A percentile compares a stretch with the other conserved stretches of the same genome.
Evolutionary conservation across 30 jellyfish, hydroid and myxozoan genomes (phyloP).

Genomic region (Rhopilema esculentum): DNA sequence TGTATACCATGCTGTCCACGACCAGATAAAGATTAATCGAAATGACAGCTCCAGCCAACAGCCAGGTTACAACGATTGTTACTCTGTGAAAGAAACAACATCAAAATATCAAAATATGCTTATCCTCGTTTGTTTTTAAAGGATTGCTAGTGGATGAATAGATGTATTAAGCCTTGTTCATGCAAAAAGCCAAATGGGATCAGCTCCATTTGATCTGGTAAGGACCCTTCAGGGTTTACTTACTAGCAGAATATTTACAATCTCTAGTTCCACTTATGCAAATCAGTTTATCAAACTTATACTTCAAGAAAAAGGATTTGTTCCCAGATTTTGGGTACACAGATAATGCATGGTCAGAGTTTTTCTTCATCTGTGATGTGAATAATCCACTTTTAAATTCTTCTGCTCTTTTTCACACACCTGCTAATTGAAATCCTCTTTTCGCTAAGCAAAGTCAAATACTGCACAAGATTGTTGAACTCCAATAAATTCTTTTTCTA

Average conservation of each 20-base stretch:
- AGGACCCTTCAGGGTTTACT: neutral
- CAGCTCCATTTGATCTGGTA: neutral
- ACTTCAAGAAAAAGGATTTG: too few relatives aligned
- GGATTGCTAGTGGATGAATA: neutral
- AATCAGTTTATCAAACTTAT: too few relatives aligned
- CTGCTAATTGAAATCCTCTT: too few relatives aligned
- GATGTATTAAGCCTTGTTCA: neutral
- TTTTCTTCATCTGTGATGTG: too few relatives aligned
- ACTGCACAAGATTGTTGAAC: too few relatives aligned
- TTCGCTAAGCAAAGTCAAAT: too few relatives aligned
- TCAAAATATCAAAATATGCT: neutral
- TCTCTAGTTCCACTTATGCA: neutral
- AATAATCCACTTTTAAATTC: too few relatives aligned
- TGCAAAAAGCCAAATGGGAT: neutral
- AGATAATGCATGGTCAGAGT: too few relatives aligned
- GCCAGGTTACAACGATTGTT: conserved; percentile 72
- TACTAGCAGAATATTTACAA: neutral
- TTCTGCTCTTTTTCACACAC: too few relatives aligned
- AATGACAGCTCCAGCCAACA: conserved; percentile 80
- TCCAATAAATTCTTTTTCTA: too few relatives aligned
- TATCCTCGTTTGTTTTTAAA: too few relatives aligned
- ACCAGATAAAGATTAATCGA: conserved; percentile 83
- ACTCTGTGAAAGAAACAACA: conserved; percentile 45
- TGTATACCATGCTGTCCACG: conserved; percentile 71
- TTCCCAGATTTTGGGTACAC: too few relatives aligned